phyloP scores from a whole-genome alignment of 2,113 vertebrate species.

The Cyanistes caeruleus region DNA sequence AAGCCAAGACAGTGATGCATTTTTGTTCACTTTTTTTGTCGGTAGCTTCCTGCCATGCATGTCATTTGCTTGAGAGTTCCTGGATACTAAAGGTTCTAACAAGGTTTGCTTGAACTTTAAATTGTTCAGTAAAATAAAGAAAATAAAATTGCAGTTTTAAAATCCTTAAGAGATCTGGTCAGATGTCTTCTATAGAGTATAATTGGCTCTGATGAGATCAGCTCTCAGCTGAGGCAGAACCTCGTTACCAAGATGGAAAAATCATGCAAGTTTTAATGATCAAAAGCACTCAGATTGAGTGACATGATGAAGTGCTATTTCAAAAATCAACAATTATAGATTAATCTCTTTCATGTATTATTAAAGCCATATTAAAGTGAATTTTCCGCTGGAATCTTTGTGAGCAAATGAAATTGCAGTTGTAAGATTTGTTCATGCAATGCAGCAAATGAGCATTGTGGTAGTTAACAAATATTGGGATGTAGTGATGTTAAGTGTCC shows the following conservation, averaged over 20 bases:
- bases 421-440: background rate
- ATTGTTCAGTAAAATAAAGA: background rate
- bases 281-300: conserved; percentile 57
- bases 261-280: conserved; percentile 56
- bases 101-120: background rate
- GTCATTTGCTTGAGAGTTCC: background rate
- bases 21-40: background rate
- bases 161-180: background rate
- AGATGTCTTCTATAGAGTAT: background rate
- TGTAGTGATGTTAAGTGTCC: background rate
- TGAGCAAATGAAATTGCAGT: background rate
- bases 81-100: background rate
- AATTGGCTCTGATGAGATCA: conserved; percentile 65
- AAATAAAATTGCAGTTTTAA: background rate
- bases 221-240: conserved; percentile 29
- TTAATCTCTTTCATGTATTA: conserved; percentile 64
- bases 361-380: conserved; percentile 43
- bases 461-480: background rate
- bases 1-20: background rate
- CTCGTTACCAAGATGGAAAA: background rate
- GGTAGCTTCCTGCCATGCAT: background rate
- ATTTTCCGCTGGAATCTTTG: conserved; percentile 25
- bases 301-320: conserved; percentile 50
- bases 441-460: background rate
- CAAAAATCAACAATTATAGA: conserved; percentile 56